A percentile compares a stretch with the other conserved stretches of the same genome.
phyloP scores from a whole-genome alignment of 64 coral and sea anemone genomes.

The Acropora tenuis region DNA sequence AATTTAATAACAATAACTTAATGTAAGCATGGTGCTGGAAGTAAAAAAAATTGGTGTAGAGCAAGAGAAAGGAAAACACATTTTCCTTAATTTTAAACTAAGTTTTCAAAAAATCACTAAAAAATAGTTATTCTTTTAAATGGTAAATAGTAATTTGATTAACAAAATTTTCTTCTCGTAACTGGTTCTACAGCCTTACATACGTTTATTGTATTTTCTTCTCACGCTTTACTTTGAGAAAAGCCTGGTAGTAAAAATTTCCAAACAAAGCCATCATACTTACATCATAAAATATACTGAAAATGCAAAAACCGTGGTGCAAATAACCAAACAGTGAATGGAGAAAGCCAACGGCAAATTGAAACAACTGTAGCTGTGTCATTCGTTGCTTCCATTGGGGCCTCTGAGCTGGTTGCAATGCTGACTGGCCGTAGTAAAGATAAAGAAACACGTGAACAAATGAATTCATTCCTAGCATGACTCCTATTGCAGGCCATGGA shows the following conservation, averaged over 20 bases:
- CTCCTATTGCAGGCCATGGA: slow-evolving; percentile 77
- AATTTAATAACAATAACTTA: too few species aligned
- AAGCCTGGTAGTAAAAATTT: slow-evolving; percentile 90
- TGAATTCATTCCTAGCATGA: slow-evolving; percentile 79
- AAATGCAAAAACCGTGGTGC: slow-evolving; percentile 85
- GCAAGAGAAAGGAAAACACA: too few species aligned
- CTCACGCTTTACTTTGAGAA: slow-evolving; percentile 38
- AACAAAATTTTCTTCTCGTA: too few species aligned
- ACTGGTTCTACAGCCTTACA: not conserved
- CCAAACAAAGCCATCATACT: slow-evolving; percentile 87
- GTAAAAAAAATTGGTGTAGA: too few species aligned
- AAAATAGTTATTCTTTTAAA: too few species aligned
- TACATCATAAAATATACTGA: slow-evolving; percentile 77
- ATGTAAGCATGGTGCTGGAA: too few species aligned
- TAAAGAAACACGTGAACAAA: slow-evolving; percentile 92
- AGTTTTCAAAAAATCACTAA: too few species aligned
- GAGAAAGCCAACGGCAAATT: slow-evolving; percentile 74
- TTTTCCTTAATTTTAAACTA: too few species aligned
- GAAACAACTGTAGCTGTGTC: slow-evolving; percentile 76
- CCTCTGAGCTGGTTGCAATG: slow-evolving; percentile 63
- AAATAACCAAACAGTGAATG: slow-evolving; percentile 67
- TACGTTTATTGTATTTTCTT: slow-evolving; percentile 43
- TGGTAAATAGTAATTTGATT: too few species aligned
- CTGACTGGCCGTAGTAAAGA: slow-evolving; percentile 84
- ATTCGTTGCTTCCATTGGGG: slow-evolving; percentile 74